These are phyloP conservation scores for Araneus ventricosus DNA, from an alignment of 1,140 invertebrate genomes.

Conservation along the genomic window DNA sequence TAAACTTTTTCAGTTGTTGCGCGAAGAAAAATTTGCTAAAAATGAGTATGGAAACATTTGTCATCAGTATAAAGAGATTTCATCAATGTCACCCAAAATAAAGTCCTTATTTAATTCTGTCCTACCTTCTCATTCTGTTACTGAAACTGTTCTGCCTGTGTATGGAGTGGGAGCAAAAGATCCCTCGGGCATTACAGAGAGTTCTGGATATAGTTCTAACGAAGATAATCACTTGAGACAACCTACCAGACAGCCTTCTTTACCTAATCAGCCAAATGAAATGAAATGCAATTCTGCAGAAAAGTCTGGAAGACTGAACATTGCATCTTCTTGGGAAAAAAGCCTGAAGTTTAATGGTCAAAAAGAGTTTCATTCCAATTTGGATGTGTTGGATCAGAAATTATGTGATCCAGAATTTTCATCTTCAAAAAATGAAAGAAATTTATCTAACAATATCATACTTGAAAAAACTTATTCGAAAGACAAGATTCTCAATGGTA, in stretches of 20 bases:
- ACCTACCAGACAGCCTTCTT: not conserved
- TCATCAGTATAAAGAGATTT: not conserved
- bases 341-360: not conserved
- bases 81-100: slow-evolving; percentile 5
- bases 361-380: not conserved
- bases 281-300: not conserved
- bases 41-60: not conserved
- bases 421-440: not conserved
- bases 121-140: slow-evolving; percentile 27
- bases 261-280: not conserved
- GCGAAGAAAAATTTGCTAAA: slow-evolving; percentile 13
- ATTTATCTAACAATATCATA: not conserved
- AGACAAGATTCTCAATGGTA: slow-evolving; percentile 64
- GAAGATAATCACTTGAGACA: slow-evolving; percentile 61
- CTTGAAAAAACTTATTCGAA: not conserved
- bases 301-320: not conserved
- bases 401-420: not conserved
- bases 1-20: slow-evolving; percentile 31
- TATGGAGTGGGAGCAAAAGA: slow-evolving; percentile 52
- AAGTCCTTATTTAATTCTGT: slow-evolving; percentile 51
- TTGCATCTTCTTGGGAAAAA: not conserved
- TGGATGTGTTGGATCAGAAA: not conserved
- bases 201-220: slow-evolving; percentile 70
- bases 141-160: slow-evolving; percentile 64
- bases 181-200: slow-evolving; percentile 24